phyloP scores from a whole-genome alignment of 2,888 invertebrate genomes.

The Ditylenchus weischeri region DNA sequence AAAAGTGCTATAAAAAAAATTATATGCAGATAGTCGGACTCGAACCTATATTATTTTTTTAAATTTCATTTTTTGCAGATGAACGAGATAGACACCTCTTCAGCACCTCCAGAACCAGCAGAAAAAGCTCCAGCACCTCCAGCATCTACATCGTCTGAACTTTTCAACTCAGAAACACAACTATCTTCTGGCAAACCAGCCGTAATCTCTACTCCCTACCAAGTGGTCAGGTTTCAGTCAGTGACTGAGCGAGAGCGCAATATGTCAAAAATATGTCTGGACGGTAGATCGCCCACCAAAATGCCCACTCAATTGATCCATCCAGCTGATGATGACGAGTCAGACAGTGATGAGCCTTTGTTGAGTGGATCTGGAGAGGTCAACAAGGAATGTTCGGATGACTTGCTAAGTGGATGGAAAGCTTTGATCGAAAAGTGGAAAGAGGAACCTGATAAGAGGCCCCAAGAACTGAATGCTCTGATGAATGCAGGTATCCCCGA shows the following conservation, averaged over 20 bases:
- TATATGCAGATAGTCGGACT: too few species aligned
- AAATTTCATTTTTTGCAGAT: background rate
- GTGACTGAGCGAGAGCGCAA: constrained; percentile 42
- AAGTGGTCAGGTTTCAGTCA: constrained; percentile 44
- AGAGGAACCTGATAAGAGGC: constrained; percentile 59
- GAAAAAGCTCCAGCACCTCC: too few species aligned
- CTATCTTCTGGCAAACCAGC: too few species aligned
- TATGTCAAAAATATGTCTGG: constrained; percentile 20
- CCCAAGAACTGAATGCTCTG: constrained; percentile 76
- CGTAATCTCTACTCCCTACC: constrained; percentile 17
- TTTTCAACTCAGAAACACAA: too few species aligned
- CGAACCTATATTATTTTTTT: too few species aligned
- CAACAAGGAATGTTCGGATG: constrained; percentile 89
- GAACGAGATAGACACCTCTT: background rate
- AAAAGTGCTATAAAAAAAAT: too few species aligned
- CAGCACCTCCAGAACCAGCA: too few species aligned
- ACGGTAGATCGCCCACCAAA: constrained; percentile 35
- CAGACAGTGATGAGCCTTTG: constrained; percentile 74
- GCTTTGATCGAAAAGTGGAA: constrained; percentile 68
- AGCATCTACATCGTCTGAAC: too few species aligned
- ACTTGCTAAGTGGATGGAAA: constrained; percentile 86
- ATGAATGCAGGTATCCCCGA: constrained; percentile 86
- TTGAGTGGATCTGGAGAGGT: constrained; percentile 96
- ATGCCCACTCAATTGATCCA: constrained; percentile 58
- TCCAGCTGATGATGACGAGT: constrained; percentile 58